Percentiles rank a stretch among this genome's conserved stretches.
Conservation (phyloP, 1,140 invertebrate species). For the Ostrea denselamellosa region DNA sequence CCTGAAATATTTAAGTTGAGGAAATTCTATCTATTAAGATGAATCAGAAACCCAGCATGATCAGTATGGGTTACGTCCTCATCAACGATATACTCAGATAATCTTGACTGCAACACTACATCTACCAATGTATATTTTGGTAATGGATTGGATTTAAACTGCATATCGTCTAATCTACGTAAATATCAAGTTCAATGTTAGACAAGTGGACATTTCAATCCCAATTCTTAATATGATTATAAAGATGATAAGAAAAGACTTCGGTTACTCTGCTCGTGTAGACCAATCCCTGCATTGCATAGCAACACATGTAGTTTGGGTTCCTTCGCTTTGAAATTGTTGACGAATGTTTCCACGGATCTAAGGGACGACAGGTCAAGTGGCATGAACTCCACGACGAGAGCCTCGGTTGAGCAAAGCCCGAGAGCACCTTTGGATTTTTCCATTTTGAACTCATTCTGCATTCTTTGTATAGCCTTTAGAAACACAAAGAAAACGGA, state of each 20-base stretch:
- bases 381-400: slow-evolving; percentile 55
- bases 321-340: slow-evolving; percentile 53
- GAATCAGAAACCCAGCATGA: no score
- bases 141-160: no score
- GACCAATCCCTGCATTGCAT: slow-evolving; percentile 60
- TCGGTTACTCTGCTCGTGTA: slow-evolving; percentile 46
- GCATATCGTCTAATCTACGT: no score
- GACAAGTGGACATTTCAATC: neutral
- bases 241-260: no score
- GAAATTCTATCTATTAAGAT: no score
- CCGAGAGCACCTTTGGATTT: slow-evolving; percentile 44
- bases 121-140: no score
- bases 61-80: no score
- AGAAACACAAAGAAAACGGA: neutral
- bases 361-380: slow-evolving; percentile 52
- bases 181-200: neutral
- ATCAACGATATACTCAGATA: no score
- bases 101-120: no score
- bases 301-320: slow-evolving; percentile 54
- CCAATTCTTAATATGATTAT: no score
- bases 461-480: slow-evolving; percentile 59
- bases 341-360: slow-evolving; percentile 54
- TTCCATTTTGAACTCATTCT: slow-evolving; percentile 50
- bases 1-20: no score
- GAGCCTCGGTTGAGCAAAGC: slow-evolving; percentile 25